Percentiles rank a stretch among this genome's conserved stretches.
Conservation (phyloP, 2,797 vertebrate species). For the Acanthis flammea region DNA sequence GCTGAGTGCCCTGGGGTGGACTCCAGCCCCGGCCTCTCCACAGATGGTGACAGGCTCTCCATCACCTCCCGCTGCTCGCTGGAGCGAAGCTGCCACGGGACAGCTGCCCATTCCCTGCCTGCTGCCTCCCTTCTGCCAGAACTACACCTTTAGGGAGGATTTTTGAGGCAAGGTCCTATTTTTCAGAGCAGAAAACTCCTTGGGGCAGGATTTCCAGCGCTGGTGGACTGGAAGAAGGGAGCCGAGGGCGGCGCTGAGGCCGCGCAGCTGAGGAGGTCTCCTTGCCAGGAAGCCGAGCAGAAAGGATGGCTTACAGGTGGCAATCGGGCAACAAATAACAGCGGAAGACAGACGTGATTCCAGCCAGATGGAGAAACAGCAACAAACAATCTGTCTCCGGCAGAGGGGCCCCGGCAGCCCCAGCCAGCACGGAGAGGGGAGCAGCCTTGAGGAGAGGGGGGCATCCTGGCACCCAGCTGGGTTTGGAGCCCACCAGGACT, state of each 20-base stretch:
- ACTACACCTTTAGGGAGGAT: background rate
- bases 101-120: background rate
- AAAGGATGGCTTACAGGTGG: background rate
- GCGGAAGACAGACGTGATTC: background rate
- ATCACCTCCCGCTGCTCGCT: background rate
- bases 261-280: background rate
- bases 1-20: background rate
- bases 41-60: background rate
- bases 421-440: background rate
- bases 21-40: accelerated
- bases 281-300: background rate
- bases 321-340: background rate
- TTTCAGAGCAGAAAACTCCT: background rate
- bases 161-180: background rate
- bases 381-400: conserved; percentile 24
- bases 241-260: background rate
- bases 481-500: background rate
- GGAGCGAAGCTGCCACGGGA: background rate
- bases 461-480: accelerated
- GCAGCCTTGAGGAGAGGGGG: background rate
- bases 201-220: background rate
- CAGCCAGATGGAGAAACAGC: conserved; percentile 50
- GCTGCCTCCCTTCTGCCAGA: background rate
- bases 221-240: background rate
- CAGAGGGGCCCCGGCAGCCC: background rate